Evolutionary conservation across 2,888 invertebrate species (phyloP).

Genomic region (Sisyra nigra): DNA sequence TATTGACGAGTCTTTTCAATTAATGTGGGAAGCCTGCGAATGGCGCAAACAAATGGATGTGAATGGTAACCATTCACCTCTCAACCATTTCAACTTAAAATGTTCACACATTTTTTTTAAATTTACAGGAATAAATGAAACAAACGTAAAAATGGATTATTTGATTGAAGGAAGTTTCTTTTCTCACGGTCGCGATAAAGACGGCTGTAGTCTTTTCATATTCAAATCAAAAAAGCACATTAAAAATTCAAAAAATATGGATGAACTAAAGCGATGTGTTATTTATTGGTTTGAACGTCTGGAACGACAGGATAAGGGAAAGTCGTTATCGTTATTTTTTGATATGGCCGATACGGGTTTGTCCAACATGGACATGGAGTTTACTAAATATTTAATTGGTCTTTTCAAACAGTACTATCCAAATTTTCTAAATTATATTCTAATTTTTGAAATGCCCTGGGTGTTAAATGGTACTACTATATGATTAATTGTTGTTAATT

Average conservation of each 20-base stretch:
- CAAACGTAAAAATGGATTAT: conserved; percentile 50
- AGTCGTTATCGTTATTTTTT: conserved; percentile 69
- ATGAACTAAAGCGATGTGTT: conserved; percentile 61
- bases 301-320: conserved; percentile 57
- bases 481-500: not conserved
- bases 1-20: conserved; percentile 47
- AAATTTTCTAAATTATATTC: conserved; percentile 68
- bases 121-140: conserved; percentile 49
- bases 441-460: conserved; percentile 92
- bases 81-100: not conserved
- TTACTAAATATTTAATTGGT: conserved; percentile 72
- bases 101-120: not conserved
- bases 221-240: conserved; percentile 67
- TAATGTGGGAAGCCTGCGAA: conserved; percentile 64
- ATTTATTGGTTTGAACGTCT: conserved; percentile 76
- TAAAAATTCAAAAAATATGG: conserved; percentile 59
- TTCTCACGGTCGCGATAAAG: conserved; percentile 60
- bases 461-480: conserved; percentile 61
- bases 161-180: conserved; percentile 64
- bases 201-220: conserved; percentile 61
- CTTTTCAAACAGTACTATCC: conserved; percentile 84
- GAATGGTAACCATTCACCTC: conserved; percentile 42
- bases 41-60: conserved; percentile 69
- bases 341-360: conserved; percentile 82
- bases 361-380: conserved; percentile 81